Conservation (phyloP, 1,140 invertebrate genomes). For the Lordiphosa clarofinis region DNA sequence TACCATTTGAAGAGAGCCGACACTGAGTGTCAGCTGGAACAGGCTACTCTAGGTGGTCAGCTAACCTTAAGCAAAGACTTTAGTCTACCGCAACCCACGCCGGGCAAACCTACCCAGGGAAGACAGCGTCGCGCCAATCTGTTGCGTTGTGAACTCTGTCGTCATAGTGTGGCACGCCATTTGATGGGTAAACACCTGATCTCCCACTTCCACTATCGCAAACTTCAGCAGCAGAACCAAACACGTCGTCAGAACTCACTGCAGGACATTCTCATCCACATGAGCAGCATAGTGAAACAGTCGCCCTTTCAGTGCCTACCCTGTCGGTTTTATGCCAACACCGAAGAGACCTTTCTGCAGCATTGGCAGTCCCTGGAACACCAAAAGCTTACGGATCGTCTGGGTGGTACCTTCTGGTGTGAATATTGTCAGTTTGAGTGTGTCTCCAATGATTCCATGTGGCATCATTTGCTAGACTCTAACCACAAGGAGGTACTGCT, state of each 20-base stretch:
- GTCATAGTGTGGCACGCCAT: constrained; percentile 83
- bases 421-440: constrained; percentile 87
- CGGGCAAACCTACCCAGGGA: constrained; percentile 1
- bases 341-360: constrained; percentile 82
- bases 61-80: constrained; percentile 39
- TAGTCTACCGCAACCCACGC: neutral
- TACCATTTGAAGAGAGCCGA: constrained; percentile 86
- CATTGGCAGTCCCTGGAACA: constrained; percentile 88
- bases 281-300: constrained; percentile 87
- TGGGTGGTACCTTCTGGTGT: constrained; percentile 85
- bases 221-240: constrained; percentile 80
- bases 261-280: constrained; percentile 87
- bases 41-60: constrained; percentile 70
- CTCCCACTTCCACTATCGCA: constrained; percentile 89
- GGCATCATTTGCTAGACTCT: constrained; percentile 84
- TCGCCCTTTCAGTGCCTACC: constrained; percentile 91
- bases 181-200: constrained; percentile 91
- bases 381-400: constrained; percentile 59
- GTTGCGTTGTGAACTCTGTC: constrained; percentile 85
- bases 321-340: constrained; percentile 92
- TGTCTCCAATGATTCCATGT: constrained; percentile 84
- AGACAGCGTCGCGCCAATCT: constrained; percentile 81
- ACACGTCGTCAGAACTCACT: constrained; percentile 27
- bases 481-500: constrained; percentile 86
- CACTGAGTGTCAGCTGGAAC: constrained; percentile 84